Percentiles rank a stretch among this genome's conserved stretches.
Evolutionary conservation across 2,797 vertebrate genomes (phyloP).

Genomic region (Alauda arvensis): DNA sequence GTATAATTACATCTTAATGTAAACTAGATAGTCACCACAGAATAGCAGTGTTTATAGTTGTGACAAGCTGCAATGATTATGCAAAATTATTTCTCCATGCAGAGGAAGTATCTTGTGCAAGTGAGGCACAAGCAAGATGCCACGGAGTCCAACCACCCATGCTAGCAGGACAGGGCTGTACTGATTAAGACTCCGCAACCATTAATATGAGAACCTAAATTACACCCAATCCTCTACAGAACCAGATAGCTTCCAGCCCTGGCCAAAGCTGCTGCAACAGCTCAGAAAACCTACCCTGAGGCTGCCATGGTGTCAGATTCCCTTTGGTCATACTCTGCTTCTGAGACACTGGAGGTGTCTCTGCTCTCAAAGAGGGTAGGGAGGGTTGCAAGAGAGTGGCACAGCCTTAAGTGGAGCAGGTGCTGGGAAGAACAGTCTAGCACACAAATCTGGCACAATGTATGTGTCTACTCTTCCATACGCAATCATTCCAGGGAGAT

Average conservation of each 20-base stretch:
- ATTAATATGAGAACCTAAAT: not conserved
- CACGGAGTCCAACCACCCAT: not conserved
- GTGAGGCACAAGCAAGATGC: not conserved
- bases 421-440: not conserved
- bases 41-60: not conserved
- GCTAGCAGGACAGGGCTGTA: not conserved
- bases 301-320: not conserved
- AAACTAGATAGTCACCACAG: not conserved
- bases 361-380: not conserved
- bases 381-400: not conserved
- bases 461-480: rapidly evolving
- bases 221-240: not conserved
- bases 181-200: not conserved
- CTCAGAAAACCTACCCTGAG: not conserved
- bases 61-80: not conserved
- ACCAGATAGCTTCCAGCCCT: not conserved
- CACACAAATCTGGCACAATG: not conserved
- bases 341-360: not conserved
- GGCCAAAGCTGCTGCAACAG: not conserved
- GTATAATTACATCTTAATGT: not conserved
- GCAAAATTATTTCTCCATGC: not conserved
- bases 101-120: not conserved
- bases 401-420: not conserved
- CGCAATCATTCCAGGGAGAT: not conserved
- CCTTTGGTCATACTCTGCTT: not conserved